phyloP scores from a whole-genome alignment of 2,888 invertebrate species.

The Eudasyphora cyanicolor region DNA sequence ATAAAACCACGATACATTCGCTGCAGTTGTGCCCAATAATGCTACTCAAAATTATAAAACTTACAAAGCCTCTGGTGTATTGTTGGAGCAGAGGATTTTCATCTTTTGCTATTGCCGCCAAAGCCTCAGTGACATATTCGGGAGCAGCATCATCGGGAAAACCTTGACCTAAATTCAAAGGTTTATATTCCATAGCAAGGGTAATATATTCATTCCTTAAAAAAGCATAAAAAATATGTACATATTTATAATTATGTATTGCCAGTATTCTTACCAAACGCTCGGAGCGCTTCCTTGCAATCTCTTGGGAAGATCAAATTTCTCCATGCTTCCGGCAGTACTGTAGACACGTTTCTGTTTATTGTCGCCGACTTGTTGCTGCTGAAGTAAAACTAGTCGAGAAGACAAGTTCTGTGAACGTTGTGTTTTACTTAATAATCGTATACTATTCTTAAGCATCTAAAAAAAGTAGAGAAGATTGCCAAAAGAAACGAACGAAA shows the following conservation, averaged over 20 bases:
- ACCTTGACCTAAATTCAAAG: slow-evolving; percentile 96
- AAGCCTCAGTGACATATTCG: slow-evolving; percentile 88
- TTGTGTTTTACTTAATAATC: slow-evolving; percentile 39
- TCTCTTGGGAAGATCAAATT: slow-evolving; percentile 78
- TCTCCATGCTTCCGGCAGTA: slow-evolving; percentile 73
- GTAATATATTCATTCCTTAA: slow-evolving; percentile 94
- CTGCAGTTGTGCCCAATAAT: neutral
- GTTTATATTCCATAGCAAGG: slow-evolving; percentile 90
- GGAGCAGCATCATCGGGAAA: slow-evolving; percentile 96
- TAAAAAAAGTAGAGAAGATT: slow-evolving; percentile 47
- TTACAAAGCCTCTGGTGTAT: slow-evolving; percentile 96
- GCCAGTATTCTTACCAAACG: slow-evolving; percentile 74
- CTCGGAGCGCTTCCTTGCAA: slow-evolving; percentile 78
- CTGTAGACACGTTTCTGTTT: slow-evolving; percentile 42
- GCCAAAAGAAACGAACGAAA: slow-evolving; percentile 16
- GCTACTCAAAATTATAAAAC: too few species aligned
- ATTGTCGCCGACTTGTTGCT: neutral
- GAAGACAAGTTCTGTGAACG: slow-evolving; percentile 6
- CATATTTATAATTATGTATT: neutral
- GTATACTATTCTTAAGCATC: slow-evolving; percentile 70
- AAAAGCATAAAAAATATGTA: slow-evolving; percentile 1
- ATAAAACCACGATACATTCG: neutral
- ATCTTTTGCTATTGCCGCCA: slow-evolving; percentile 85
- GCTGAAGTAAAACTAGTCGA: slow-evolving; percentile 30
- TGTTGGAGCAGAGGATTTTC: slow-evolving; percentile 91